These are phyloP conservation scores for Cheilosia soror DNA, from an alignment of 2,888 invertebrate genomes.

Conservation along the genomic window DNA sequence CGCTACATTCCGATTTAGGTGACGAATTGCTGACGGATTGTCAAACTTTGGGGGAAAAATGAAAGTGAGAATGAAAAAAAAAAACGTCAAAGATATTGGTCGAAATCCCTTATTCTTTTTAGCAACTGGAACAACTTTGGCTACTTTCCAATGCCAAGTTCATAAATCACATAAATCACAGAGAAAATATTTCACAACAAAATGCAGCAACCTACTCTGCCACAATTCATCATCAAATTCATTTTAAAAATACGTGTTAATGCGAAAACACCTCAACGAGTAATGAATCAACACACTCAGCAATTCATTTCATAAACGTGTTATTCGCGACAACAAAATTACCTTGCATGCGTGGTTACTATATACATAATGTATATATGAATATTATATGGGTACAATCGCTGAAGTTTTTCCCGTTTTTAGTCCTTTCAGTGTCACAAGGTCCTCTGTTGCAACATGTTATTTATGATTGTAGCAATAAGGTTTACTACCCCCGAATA, in stretches of 20 bases:
- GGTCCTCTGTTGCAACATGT: constrained; percentile 36
- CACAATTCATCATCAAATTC: neutral
- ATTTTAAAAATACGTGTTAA: constrained; percentile 21
- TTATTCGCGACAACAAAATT: constrained; percentile 32
- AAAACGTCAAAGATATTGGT: no score
- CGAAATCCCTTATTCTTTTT: no score
- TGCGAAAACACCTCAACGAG: constrained; percentile 25
- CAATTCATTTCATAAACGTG: constrained; percentile 29
- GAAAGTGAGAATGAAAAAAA: no score
- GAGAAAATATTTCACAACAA: no score
- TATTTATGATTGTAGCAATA: constrained; percentile 33
- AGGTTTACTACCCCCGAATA: constrained; percentile 36
- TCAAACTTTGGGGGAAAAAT: no score
- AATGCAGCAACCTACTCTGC: neutral
- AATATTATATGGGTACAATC: neutral
- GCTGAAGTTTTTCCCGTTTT: neutral
- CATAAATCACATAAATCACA: no score
- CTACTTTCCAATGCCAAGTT: no score
- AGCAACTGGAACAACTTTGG: no score
- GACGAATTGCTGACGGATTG: no score
- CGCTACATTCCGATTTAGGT: no score
- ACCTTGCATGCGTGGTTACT: neutral
- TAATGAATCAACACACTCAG: constrained; percentile 39
- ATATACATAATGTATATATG: neutral
- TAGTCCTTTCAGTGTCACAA: neutral